phyloP scores from a whole-genome alignment of 2,113 vertebrate genomes.

The Ceyx cyanopectus region DNA sequence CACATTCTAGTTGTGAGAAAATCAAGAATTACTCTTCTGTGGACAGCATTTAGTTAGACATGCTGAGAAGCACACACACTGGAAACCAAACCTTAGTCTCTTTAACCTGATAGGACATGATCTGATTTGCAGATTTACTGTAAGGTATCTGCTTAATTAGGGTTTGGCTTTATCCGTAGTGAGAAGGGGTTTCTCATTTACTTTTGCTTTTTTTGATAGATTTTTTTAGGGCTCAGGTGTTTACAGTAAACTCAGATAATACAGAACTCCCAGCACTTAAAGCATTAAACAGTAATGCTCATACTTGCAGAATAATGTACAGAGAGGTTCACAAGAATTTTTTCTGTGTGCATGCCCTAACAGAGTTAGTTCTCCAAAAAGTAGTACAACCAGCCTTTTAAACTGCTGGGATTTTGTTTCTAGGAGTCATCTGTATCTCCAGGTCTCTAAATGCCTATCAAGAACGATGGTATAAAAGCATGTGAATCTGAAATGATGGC shows the following conservation, averaged over 20 bases:
- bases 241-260: background rate
- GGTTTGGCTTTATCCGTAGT: background rate
- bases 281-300: background rate
- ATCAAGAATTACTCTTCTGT: background rate
- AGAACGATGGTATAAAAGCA: background rate
- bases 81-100: background rate
- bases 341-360: background rate
- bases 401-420: background rate
- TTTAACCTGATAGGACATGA: constrained; percentile 21
- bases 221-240: background rate
- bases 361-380: background rate
- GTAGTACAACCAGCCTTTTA: background rate
- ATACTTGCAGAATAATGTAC: background rate
- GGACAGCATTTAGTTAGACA: background rate
- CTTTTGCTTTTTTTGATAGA: background rate
- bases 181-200: background rate
- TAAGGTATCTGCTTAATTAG: background rate
- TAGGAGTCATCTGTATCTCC: background rate
- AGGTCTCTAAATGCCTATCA: background rate
- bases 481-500: constrained; percentile 18
- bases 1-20: background rate
- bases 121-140: constrained; percentile 28
- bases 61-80: background rate
- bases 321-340: background rate
- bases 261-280: background rate